These are phyloP conservation scores for Chitala chitala DNA, from an alignment of 2,113 vertebrate genomes.

Conservation along the genomic window DNA sequence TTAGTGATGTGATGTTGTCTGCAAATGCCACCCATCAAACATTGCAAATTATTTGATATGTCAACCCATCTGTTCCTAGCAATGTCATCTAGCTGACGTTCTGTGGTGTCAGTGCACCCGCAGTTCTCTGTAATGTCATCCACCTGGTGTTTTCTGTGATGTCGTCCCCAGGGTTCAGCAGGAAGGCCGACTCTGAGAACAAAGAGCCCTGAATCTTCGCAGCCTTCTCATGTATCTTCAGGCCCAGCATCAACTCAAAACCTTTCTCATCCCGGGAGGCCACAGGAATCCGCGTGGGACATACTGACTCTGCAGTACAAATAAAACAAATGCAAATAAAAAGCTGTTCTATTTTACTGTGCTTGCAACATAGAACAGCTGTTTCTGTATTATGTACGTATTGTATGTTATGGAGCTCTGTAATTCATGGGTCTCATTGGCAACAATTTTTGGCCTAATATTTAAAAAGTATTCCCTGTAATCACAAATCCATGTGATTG, in stretches of 20 bases:
- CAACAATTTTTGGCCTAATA: too few species aligned
- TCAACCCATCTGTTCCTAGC: neutral
- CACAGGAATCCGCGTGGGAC: slow-evolving; percentile 47
- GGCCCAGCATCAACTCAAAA: slow-evolving; percentile 50
- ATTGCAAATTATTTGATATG: too few species aligned
- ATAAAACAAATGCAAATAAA: neutral
- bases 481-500: too few species aligned
- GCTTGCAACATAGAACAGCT: too few species aligned
- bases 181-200: slow-evolving; percentile 45
- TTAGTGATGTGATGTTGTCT: too few species aligned
- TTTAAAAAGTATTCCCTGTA: too few species aligned
- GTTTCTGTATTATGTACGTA: too few species aligned
- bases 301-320: slow-evolving; percentile 49
- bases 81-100: neutral
- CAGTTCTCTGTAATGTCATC: neutral
- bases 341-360: too few species aligned
- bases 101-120: neutral
- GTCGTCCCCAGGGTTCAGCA: slow-evolving; percentile 45
- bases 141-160: slow-evolving; percentile 68
- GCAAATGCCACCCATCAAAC: too few species aligned
- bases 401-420: too few species aligned
- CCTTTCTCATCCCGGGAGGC: slow-evolving; percentile 49
- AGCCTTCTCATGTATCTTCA: slow-evolving; percentile 43
- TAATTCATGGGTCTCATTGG: too few species aligned
- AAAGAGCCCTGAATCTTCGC: slow-evolving; percentile 48